Evolutionary conservation across 2,888 invertebrate species (phyloP).

Genomic region (Epinotia nisella): DNA sequence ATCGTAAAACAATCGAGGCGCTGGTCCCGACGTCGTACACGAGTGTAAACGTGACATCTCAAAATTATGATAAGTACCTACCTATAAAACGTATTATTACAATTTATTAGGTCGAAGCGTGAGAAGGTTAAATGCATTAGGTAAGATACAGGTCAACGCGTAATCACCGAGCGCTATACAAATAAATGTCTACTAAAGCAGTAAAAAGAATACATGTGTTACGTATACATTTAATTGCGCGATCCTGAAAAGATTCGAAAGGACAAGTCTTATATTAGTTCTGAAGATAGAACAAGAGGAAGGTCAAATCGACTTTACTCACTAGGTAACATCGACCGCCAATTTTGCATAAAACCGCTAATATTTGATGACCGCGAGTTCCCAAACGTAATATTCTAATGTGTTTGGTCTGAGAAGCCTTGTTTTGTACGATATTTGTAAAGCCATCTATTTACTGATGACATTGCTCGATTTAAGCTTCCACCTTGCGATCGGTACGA

Average conservation of each 20-base stretch:
- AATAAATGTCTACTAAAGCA: background rate
- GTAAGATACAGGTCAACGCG: background rate
- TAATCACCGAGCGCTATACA: background rate
- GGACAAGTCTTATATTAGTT: background rate
- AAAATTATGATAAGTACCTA: background rate
- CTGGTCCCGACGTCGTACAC: background rate
- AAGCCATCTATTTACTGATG: slow-evolving; percentile 4
- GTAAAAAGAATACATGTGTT: no score
- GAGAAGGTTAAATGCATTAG: background rate
- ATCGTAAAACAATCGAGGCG: slow-evolving; percentile 30
- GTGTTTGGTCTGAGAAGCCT: slow-evolving; percentile 13
- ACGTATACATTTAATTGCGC: background rate
- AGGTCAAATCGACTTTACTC: background rate
- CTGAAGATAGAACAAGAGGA: background rate
- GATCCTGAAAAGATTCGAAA: background rate
- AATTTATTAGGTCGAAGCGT: slow-evolving; percentile 1
- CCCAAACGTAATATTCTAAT: slow-evolving; percentile 1
- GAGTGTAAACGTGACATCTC: background rate
- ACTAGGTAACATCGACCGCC: background rate
- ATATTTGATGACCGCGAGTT: background rate
- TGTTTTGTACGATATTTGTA: slow-evolving; percentile 7
- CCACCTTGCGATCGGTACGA: slow-evolving; percentile 14
- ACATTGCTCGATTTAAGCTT: slow-evolving; percentile 18
- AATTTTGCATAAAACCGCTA: slow-evolving; percentile 14
- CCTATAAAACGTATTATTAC: background rate